Conservation (phyloP, 1,140 invertebrate species). For the Trichomalopsis sarcophagae region DNA sequence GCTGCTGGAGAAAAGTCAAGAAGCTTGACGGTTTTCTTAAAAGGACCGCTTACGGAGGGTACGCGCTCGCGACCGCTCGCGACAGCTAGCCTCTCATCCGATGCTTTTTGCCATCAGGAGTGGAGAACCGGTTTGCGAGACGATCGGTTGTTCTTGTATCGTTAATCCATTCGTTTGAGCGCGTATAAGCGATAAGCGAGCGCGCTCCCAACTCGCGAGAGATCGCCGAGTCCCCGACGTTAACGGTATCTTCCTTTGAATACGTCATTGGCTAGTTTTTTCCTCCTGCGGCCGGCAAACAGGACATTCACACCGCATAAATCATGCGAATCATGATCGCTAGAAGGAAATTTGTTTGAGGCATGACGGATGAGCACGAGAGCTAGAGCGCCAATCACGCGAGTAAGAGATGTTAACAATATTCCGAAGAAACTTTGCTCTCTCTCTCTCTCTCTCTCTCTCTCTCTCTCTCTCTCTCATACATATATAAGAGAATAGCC, state of each 20-base stretch:
- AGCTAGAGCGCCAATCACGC: too few species aligned
- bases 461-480: too few species aligned
- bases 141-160: too few species aligned
- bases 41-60: background rate
- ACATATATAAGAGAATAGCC: too few species aligned
- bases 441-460: too few species aligned
- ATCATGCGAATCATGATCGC: background rate
- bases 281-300: background rate
- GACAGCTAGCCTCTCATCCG: background rate
- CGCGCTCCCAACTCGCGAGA: background rate
- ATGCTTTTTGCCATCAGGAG: background rate
- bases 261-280: background rate
- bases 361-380: too few species aligned
- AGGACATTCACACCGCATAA: background rate
- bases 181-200: too few species aligned
- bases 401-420: too few species aligned
- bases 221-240: background rate
- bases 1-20: too few species aligned
- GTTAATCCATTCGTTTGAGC: too few species aligned
- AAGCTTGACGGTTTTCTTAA: background rate
- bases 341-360: background rate
- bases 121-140: background rate
- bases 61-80: background rate
- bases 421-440: too few species aligned
- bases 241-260: constrained; percentile 1